These are phyloP conservation scores for Lepidocyrtinus sp. DNA, from an alignment of 2,888 invertebrate genomes.

Conservation along the genomic window DNA sequence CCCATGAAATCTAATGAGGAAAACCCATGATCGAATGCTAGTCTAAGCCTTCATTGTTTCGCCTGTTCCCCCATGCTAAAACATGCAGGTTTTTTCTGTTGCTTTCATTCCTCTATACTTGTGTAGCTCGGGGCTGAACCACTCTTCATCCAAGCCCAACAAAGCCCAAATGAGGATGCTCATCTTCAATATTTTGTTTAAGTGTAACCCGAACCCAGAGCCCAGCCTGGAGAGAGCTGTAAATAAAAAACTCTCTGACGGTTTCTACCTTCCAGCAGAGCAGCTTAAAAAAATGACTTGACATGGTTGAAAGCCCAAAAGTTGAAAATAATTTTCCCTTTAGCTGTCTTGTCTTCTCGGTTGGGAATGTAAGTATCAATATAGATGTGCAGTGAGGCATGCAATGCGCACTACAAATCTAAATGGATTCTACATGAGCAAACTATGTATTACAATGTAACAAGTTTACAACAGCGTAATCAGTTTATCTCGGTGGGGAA, in stretches of 20 bases:
- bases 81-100: too few relatives aligned
- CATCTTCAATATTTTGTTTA: constrained; percentile 4
- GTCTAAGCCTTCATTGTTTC: too few relatives aligned
- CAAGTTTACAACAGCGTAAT: neutral
- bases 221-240: constrained; percentile 36
- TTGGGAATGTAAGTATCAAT: too few relatives aligned
- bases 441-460: neutral
- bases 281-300: constrained; percentile 32
- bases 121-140: constrained; percentile 44
- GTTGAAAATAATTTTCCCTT: too few relatives aligned
- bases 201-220: constrained; percentile 41
- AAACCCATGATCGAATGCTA: too few relatives aligned
- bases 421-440: too few relatives aligned
- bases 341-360: too few relatives aligned
- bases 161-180: constrained; percentile 21
- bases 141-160: constrained; percentile 22
- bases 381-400: too few relatives aligned
- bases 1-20: too few relatives aligned
- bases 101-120: neutral
- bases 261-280: constrained; percentile 55
- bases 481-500: too few relatives aligned
- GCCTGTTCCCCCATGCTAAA: too few relatives aligned
- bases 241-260: constrained; percentile 54
- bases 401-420: too few relatives aligned
- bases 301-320: neutral